phyloP scores from a whole-genome alignment of 2,888 invertebrate genomes.

The Synanthedon formicaeformis region DNA sequence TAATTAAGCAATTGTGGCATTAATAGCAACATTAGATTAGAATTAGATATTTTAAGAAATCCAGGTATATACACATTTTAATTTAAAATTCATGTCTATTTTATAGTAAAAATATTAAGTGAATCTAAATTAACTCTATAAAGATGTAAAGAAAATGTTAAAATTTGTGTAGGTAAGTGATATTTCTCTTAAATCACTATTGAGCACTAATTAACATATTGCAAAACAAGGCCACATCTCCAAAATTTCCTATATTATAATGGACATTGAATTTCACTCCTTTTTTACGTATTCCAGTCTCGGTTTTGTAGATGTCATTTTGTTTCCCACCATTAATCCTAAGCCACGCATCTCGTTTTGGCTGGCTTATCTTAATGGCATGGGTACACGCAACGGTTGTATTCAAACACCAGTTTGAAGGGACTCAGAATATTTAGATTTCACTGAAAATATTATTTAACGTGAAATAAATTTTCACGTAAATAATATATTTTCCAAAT shows the following conservation, averaged over 20 bases:
- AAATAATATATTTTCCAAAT: too few relatives aligned
- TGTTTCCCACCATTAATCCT: conserved; percentile 43
- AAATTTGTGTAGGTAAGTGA: neutral
- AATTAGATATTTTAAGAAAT: too few relatives aligned
- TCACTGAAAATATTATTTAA: neutral
- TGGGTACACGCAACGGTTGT: conserved; percentile 34
- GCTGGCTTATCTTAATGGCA: conserved; percentile 47
- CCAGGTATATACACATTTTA: too few relatives aligned
- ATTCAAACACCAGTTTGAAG: conserved; percentile 26
- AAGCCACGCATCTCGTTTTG: conserved; percentile 41
- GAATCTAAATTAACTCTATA: too few relatives aligned
- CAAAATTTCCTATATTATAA: neutral
- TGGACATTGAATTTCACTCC: neutral
- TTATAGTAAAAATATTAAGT: too few relatives aligned
- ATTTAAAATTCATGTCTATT: too few relatives aligned
- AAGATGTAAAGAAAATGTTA: neutral
- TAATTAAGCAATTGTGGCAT: too few relatives aligned
- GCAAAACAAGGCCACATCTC: too few relatives aligned
- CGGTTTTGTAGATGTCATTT: conserved; percentile 33
- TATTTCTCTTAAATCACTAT: too few relatives aligned
- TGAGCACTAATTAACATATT: too few relatives aligned
- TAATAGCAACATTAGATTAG: too few relatives aligned
- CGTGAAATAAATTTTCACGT: too few relatives aligned
- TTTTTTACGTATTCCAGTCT: neutral
- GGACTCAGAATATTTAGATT: conserved; percentile 11